Percentiles rank a stretch among this genome's conserved stretches.
Conservation (phyloP, 2,797 vertebrate genomes). For the Spheniscus humboldti region DNA sequence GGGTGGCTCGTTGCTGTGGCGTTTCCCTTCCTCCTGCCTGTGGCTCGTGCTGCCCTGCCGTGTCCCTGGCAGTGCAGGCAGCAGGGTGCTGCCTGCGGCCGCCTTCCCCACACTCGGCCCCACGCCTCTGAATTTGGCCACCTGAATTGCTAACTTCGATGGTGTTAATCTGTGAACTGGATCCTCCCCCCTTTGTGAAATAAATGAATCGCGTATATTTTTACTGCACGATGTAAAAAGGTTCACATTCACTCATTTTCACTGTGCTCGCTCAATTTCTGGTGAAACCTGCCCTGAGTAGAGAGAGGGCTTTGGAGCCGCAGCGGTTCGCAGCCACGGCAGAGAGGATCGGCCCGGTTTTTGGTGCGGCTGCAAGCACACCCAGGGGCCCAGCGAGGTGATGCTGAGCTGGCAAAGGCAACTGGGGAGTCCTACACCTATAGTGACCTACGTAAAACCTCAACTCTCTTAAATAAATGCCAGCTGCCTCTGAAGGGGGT, state of each 20-base stretch:
- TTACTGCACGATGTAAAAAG: neutral
- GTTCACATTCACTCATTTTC: neutral
- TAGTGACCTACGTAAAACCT: neutral
- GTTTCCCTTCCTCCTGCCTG: neutral
- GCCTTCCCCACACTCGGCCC: fast-evolving
- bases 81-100: fast-evolving
- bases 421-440: neutral
- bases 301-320: neutral
- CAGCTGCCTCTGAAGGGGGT: neutral
- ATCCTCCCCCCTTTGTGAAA: neutral
- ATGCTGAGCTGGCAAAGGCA: neutral
- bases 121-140: neutral
- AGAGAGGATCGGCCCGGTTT: neutral
- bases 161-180: neutral
- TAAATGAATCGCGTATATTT: neutral
- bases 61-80: neutral
- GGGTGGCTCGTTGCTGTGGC: neutral
- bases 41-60: neutral
- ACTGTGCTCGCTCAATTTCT: neutral
- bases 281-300: neutral
- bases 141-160: fast-evolving
- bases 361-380: fast-evolving
- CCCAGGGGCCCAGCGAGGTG: neutral
- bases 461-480: neutral
- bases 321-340: neutral